Evolutionary conservation across 1,140 invertebrate genomes (phyloP).

Genomic region (Zaprionus nigranus): DNA sequence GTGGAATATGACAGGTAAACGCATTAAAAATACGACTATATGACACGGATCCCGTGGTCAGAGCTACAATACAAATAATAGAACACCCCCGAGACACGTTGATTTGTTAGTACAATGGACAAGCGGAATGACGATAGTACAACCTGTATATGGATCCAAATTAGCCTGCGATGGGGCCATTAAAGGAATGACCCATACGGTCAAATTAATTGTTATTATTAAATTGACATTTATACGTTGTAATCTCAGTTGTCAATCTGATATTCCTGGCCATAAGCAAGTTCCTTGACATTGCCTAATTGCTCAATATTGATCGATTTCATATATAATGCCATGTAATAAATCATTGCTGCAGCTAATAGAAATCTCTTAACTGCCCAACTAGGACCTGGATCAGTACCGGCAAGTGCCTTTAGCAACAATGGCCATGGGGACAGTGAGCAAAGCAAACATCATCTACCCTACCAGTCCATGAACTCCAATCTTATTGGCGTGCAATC

Average conservation of each 20-base stretch:
- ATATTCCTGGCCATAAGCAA: slow-evolving; percentile 1
- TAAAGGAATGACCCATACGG: slow-evolving; percentile 22
- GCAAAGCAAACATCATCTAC: slow-evolving; percentile 62
- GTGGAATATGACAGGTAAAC: slow-evolving; percentile 45
- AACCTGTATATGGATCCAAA: slow-evolving; percentile 57
- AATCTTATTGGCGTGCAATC: slow-evolving; percentile 79
- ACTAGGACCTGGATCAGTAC: slow-evolving; percentile 41
- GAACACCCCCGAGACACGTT: not conserved
- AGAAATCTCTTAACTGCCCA: slow-evolving; percentile 59
- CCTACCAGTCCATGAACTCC: slow-evolving; percentile 49
- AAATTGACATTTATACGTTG: slow-evolving; percentile 21
- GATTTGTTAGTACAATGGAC: slow-evolving; percentile 22
- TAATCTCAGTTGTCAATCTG: not conserved
- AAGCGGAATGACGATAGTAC: not conserved
- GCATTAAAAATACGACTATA: slow-evolving; percentile 52
- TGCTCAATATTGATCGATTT: not conserved
- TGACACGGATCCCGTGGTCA: slow-evolving; percentile 3
- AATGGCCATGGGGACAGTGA: slow-evolving; percentile 54
- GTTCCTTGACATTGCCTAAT: slow-evolving; percentile 11
- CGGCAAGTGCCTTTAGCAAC: slow-evolving; percentile 23
- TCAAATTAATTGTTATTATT: slow-evolving; percentile 62
- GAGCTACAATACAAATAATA: not conserved
- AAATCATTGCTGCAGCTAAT: slow-evolving; percentile 57
- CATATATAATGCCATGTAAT: not conserved
- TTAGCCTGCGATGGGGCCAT: slow-evolving; percentile 21